Percentiles rank a stretch among this genome's conserved stretches.
These are phyloP conservation scores for Balaenoptera acutorostrata DNA, from an alignment of 2,113 vertebrate species.

Conservation along the genomic window DNA sequence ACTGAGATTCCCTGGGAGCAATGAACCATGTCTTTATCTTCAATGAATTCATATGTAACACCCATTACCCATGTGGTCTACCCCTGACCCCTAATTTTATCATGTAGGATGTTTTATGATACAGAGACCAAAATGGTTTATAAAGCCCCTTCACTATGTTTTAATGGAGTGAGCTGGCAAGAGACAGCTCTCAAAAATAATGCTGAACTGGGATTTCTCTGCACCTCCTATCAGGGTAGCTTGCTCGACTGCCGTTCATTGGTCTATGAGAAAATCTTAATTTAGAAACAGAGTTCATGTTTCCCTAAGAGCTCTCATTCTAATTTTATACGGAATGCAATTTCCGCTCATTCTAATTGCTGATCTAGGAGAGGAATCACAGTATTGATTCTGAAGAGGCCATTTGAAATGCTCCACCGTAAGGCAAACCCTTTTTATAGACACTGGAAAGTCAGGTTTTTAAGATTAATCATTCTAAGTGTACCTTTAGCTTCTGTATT, in stretches of 20 bases:
- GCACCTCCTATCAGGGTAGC: background rate
- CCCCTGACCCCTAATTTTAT: background rate
- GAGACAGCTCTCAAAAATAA: background rate
- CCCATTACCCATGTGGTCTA: background rate
- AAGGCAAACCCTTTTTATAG: background rate
- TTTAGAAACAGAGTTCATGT: background rate
- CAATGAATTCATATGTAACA: background rate
- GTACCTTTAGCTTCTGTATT: background rate
- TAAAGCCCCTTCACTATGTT: background rate
- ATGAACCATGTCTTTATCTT: background rate
- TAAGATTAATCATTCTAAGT: background rate
- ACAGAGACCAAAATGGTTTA: background rate
- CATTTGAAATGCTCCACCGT: background rate
- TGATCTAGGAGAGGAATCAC: background rate
- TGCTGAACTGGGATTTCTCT: conserved; percentile 7
- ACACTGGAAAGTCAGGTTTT: background rate
- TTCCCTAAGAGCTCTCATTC: background rate
- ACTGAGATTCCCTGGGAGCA: background rate
- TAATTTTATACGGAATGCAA: background rate
- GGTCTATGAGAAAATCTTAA: conserved; percentile 7
- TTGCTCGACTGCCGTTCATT: background rate
- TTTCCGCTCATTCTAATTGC: background rate
- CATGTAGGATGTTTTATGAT: background rate
- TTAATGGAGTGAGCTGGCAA: background rate
- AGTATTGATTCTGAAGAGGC: background rate